These are phyloP conservation scores for Callithrix jacchus DNA, from an alignment of 2,113 vertebrate genomes.

Conservation along the genomic window DNA sequence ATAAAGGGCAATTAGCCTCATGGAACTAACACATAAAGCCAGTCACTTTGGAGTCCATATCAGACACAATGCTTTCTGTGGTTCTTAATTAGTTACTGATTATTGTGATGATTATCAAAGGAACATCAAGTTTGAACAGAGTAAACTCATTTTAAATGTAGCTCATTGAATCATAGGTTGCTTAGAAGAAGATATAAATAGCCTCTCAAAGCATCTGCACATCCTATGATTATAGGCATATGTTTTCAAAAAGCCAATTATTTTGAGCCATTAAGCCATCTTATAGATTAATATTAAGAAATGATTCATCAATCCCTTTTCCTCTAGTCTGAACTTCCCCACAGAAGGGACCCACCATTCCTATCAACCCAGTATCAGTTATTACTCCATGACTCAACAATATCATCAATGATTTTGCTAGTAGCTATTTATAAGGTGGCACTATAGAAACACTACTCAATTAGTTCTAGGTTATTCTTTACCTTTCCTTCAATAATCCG, in stretches of 20 bases:
- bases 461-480: conserved; percentile 42
- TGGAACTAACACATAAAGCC: not conserved
- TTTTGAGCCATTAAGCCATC: not conserved
- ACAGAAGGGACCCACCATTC: not conserved
- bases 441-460: not conserved
- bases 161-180: not conserved
- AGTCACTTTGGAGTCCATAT: not conserved
- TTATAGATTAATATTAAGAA: conserved; percentile 33
- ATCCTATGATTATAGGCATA: not conserved
- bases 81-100: not conserved
- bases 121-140: not conserved
- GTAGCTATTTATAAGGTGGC: conserved; percentile 45
- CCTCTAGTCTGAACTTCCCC: not conserved
- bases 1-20: not conserved
- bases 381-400: not conserved
- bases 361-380: not conserved
- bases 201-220: not conserved
- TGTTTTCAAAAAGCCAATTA: not conserved
- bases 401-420: not conserved
- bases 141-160: not conserved
- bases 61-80: not conserved
- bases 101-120: not conserved
- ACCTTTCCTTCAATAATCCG: conserved; percentile 99
- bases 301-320: not conserved
- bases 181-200: not conserved